phyloP scores from a whole-genome alignment of 2,797 vertebrate genomes.

The Gymnothorax javanicus region DNA sequence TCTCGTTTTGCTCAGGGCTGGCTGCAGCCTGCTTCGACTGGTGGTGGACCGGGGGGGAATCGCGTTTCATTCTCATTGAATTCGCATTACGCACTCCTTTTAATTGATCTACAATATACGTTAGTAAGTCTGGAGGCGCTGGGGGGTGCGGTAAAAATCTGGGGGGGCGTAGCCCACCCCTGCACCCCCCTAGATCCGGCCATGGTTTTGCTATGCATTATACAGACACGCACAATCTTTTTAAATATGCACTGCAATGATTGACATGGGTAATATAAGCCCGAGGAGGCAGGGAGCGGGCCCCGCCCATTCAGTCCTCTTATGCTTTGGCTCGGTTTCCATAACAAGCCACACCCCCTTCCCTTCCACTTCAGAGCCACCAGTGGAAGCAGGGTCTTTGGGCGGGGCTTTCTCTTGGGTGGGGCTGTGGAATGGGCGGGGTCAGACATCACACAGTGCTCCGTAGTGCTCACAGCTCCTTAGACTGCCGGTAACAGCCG shows the following conservation, averaged over 20 bases:
- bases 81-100: too few relatives aligned
- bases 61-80: too few relatives aligned
- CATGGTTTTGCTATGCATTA: background rate
- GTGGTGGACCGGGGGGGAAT: too few relatives aligned
- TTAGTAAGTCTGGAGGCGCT: too few relatives aligned
- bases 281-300: too few relatives aligned
- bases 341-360: background rate
- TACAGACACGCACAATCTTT: background rate
- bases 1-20: too few relatives aligned
- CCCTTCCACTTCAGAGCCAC: constrained; percentile 27
- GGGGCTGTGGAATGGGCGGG: background rate
- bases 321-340: background rate
- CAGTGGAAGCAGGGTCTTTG: constrained; percentile 30
- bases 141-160: too few relatives aligned
- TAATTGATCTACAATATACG: too few relatives aligned
- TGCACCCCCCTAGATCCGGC: too few relatives aligned
- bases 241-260: background rate
- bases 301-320: constrained; percentile 30
- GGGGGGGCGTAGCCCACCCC: too few relatives aligned
- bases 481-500: constrained; percentile 42
- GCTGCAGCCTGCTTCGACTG: too few relatives aligned
- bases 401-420: too few relatives aligned
- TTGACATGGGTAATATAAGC: background rate
- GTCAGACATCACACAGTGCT: constrained; percentile 27
- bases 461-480: constrained; percentile 37